Percentiles rank a stretch among this genome's conserved stretches.
Conservation (phyloP, 1,140 invertebrate genomes). For the Ridgeia piscesae region DNA sequence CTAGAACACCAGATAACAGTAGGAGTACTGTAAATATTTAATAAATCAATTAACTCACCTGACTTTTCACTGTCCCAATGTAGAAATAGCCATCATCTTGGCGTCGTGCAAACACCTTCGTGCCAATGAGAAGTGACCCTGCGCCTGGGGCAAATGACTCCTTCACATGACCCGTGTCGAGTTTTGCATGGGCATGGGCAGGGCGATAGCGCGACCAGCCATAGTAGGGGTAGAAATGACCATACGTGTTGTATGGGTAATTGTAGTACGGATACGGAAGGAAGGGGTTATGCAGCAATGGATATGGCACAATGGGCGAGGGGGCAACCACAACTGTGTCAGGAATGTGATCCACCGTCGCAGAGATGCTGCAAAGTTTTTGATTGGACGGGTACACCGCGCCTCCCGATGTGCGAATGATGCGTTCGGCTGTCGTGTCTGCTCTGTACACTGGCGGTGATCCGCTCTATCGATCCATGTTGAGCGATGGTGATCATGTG, state of each 20-base stretch:
- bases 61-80: conserved; percentile 52
- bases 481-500: conserved; percentile 48
- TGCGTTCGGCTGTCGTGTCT: conserved; percentile 42
- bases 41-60: conserved; percentile 39
- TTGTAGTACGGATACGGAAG: conserved; percentile 24
- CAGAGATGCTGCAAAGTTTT: conserved; percentile 51
- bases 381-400: conserved; percentile 41
- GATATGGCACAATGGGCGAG: conserved; percentile 18
- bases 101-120: conserved; percentile 49
- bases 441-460: conserved; percentile 51
- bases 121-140: conserved; percentile 51
- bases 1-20: too few species aligned
- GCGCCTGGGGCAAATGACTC: conserved; percentile 41
- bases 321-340: background rate
- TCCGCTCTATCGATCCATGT: conserved; percentile 50
- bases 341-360: conserved; percentile 39
- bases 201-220: conserved; percentile 50
- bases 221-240: conserved; percentile 34
- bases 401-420: conserved; percentile 48
- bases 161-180: conserved; percentile 34
- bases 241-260: conserved; percentile 43
- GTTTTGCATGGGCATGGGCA: conserved; percentile 46
- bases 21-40: too few species aligned
- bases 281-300: conserved; percentile 5
- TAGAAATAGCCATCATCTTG: conserved; percentile 56